Evolutionary conservation across 2,888 invertebrate species (phyloP).

Genomic region (Meiosimyza platycephala): DNA sequence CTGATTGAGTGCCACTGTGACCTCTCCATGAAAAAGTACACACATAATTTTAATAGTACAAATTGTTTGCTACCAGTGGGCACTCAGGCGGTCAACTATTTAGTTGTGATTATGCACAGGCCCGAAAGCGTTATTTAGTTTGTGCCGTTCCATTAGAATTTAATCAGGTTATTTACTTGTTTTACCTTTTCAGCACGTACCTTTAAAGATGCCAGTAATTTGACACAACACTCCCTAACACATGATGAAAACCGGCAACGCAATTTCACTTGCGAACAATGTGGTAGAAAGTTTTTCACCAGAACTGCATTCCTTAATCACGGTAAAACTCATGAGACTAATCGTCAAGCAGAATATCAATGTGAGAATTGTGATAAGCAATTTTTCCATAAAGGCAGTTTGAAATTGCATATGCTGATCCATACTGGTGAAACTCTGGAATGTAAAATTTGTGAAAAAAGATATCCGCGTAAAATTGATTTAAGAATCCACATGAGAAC

Average conservation of each 20-base stretch:
- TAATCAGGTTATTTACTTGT: no score
- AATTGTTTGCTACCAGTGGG: no score
- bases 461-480: slow-evolving; percentile 47
- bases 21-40: no score
- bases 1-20: no score
- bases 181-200: slow-evolving; percentile 34
- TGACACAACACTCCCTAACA: slow-evolving; percentile 45
- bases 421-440: no score
- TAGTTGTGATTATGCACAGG: no score
- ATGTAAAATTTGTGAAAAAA: slow-evolving; percentile 47
- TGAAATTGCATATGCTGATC: slow-evolving; percentile 42
- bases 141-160: no score
- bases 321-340: slow-evolving; percentile 43
- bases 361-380: slow-evolving; percentile 46
- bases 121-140: no score
- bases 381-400: slow-evolving; percentile 48
- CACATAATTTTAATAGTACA: no score
- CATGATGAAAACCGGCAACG: slow-evolving; percentile 46
- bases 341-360: slow-evolving; percentile 42
- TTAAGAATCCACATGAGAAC: slow-evolving; percentile 47
- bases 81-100: no score
- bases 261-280: slow-evolving; percentile 46
- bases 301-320: slow-evolving; percentile 45
- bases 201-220: slow-evolving; percentile 41
- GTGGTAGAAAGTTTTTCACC: slow-evolving; percentile 47